Evolutionary conservation across 2,888 invertebrate species (phyloP).

Genomic region (Quadroppia sp.): DNA sequence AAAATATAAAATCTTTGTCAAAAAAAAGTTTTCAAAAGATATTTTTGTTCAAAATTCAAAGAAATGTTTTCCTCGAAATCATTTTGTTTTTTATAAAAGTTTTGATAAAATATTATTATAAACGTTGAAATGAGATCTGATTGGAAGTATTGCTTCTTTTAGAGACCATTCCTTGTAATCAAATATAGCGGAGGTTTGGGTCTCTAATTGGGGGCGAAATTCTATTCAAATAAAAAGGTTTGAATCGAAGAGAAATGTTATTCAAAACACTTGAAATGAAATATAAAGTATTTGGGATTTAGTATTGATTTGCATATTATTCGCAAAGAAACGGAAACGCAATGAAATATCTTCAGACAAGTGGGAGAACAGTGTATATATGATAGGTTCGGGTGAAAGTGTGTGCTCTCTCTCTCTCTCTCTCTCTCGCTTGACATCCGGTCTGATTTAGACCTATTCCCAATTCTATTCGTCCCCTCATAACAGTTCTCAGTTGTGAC

Average conservation of each 20-base stretch:
- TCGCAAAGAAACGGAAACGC: conserved; percentile 4
- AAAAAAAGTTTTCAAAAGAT: too few species aligned
- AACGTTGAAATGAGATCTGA: too few species aligned
- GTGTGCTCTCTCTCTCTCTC: neutral
- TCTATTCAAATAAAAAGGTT: neutral
- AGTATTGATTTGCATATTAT: conserved; percentile 14
- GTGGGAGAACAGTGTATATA: neutral
- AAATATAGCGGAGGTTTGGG: too few species aligned
- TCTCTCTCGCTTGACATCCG: neutral
- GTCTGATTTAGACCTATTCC: conserved; percentile 9
- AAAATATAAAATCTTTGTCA: too few species aligned
- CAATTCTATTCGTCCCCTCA: neutral
- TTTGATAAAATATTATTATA: too few species aligned
- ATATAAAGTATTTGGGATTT: neutral
- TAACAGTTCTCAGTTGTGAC: conserved; percentile 14
- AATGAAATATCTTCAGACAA: neutral
- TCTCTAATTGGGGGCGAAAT: neutral
- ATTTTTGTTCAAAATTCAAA: too few species aligned
- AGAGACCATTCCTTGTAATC: too few species aligned
- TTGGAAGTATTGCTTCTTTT: too few species aligned
- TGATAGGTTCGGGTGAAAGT: neutral
- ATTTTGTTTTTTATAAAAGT: too few species aligned
- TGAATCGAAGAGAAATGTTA: conserved; percentile 2
- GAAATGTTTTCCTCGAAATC: too few species aligned
- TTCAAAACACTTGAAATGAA: neutral